Percentiles rank a stretch among this genome's conserved stretches.
Evolutionary conservation across 2,888 invertebrate genomes (phyloP).

Genomic region (Pocota personata): DNA sequence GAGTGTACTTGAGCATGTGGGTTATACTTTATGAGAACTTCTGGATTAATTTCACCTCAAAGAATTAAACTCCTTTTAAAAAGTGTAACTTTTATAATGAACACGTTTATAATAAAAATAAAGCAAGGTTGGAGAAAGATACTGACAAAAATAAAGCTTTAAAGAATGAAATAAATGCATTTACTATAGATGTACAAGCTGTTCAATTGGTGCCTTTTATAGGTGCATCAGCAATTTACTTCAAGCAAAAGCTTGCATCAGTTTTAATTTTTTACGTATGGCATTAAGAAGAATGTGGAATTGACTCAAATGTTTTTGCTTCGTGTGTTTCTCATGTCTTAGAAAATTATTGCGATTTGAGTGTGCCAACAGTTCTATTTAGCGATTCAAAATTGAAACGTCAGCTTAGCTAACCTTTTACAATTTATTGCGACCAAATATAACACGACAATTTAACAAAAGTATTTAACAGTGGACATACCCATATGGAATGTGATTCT

Average conservation of each 20-base stretch:
- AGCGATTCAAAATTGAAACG: too few species aligned
- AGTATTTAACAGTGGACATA: conserved; percentile 26
- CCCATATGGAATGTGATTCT: conserved; percentile 43
- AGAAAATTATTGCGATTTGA: too few species aligned
- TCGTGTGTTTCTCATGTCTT: conserved; percentile 40
- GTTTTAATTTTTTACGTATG: conserved; percentile 64
- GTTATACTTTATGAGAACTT: background rate
- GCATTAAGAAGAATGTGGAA: conserved; percentile 58
- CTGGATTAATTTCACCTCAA: background rate
- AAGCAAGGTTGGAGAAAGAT: too few species aligned
- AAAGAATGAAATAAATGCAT: background rate
- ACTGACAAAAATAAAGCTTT: too few species aligned
- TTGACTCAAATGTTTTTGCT: conserved; percentile 59
- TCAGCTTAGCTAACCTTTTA: conserved; percentile 20
- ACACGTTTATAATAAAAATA: too few species aligned
- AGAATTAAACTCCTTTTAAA: background rate
- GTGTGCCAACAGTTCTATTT: conserved; percentile 19
- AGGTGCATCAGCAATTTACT: background rate
- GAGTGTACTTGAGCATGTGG: background rate
- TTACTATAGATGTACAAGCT: background rate
- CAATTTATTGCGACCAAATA: background rate
- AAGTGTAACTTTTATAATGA: too few species aligned
- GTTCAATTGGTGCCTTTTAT: background rate
- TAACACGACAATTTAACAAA: conserved; percentile 29
- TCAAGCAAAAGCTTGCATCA: too few species aligned